A percentile compares a stretch with the other conserved stretches of the same genome.
These are phyloP conservation scores for Schizopygopsis malacanthus DNA, from an alignment of 2,797 vertebrate species.

Conservation along the genomic window DNA sequence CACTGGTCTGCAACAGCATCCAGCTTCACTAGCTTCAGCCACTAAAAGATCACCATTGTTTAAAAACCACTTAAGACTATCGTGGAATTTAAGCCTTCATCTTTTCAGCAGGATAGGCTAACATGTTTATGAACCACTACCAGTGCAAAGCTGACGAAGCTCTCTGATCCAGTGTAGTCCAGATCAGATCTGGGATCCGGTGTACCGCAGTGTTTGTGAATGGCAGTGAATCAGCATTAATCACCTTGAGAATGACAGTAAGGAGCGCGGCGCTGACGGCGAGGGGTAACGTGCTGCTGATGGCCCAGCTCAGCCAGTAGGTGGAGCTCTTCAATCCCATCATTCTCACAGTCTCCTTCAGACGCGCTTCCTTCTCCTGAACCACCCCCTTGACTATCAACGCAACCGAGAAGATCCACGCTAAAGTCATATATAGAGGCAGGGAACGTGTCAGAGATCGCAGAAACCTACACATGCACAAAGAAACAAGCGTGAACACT, in stretches of 20 bases:
- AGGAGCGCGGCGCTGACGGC: slow-evolving; percentile 85
- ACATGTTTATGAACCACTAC: background rate
- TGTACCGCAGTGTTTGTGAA: slow-evolving; percentile 63
- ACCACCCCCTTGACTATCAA: slow-evolving; percentile 93
- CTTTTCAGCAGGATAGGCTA: background rate
- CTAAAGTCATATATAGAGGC: slow-evolving; percentile 94
- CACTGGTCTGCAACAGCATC: background rate
- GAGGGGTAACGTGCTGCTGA: slow-evolving; percentile 86
- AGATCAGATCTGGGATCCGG: slow-evolving; percentile 54
- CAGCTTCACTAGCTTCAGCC: background rate
- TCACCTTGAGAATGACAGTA: slow-evolving; percentile 91
- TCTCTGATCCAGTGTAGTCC: slow-evolving; percentile 23
- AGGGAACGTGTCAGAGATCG: slow-evolving; percentile 86
- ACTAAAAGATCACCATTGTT: background rate
- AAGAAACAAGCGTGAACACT: background rate
- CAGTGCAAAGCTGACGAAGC: background rate
- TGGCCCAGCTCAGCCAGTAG: slow-evolving; percentile 96
- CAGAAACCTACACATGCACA: slow-evolving; percentile 83
- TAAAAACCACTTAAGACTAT: background rate
- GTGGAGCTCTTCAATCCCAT: slow-evolving; percentile 89
- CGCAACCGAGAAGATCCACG: slow-evolving; percentile 97
- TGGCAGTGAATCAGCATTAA: slow-evolving; percentile 67
- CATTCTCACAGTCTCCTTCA: slow-evolving; percentile 95
- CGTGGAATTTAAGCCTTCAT: background rate
- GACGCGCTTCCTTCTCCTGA: slow-evolving; percentile 91